phyloP scores from a whole-genome alignment of 2,888 invertebrate genomes.

The Drosophila anomelani region DNA sequence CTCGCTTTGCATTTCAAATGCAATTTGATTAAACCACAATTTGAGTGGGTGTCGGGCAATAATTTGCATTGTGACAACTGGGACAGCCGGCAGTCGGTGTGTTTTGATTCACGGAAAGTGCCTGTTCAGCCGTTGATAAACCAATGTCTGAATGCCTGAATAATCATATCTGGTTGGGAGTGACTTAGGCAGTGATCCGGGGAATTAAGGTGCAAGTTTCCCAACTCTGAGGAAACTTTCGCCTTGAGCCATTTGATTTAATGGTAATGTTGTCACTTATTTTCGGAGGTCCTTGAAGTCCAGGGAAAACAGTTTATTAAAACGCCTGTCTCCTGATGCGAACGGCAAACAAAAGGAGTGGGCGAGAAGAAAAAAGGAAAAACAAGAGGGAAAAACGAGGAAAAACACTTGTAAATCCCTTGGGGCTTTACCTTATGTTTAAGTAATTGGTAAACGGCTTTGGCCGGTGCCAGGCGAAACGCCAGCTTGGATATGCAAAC shows the following conservation, averaged over 20 bases:
- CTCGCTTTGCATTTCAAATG: slow-evolving; percentile 26
- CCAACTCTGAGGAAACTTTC: slow-evolving; percentile 4
- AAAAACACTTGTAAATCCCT: slow-evolving; percentile 72
- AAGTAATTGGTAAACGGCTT: slow-evolving; percentile 77
- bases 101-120: slow-evolving; percentile 19
- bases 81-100: slow-evolving; percentile 16
- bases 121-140: no score
- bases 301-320: slow-evolving; percentile 29
- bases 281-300: slow-evolving; percentile 18
- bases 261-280: slow-evolving; percentile 40
- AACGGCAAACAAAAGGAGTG: slow-evolving; percentile 6
- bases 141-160: background rate
- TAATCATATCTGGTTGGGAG: background rate
- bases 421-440: slow-evolving; percentile 71
- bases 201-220: slow-evolving; percentile 1
- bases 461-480: slow-evolving; percentile 44
- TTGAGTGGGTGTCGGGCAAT: slow-evolving; percentile 25
- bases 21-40: slow-evolving; percentile 45
- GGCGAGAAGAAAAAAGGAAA: slow-evolving; percentile 3
- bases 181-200: slow-evolving; percentile 1
- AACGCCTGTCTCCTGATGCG: slow-evolving; percentile 18
- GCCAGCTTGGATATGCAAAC: slow-evolving; percentile 22
- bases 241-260: slow-evolving; percentile 27
- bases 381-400: slow-evolving; percentile 17
- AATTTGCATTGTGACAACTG: slow-evolving; percentile 34